Evolutionary conservation across 2,888 invertebrate species (phyloP), one percentile per base, ranked within the genome.

Genomic region (Limnephilus lunatus): DNA sequence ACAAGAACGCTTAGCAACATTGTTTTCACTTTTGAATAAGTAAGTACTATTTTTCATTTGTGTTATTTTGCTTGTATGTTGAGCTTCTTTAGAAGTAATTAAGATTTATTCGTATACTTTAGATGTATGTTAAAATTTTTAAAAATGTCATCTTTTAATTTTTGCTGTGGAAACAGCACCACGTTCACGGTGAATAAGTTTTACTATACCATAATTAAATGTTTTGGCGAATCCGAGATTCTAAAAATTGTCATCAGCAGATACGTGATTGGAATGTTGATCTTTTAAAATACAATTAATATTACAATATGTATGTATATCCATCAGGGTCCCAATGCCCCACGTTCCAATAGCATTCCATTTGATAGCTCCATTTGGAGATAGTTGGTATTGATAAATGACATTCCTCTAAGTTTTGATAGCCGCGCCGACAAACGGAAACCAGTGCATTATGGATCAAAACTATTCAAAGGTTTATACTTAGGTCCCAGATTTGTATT

Each of bases 351-450:
- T n/a, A 68, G 25, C 68, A 68, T n/a, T n/a, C n/a, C 68, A n/a
- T 68, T n/a, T n/a, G n/a, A n/a, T n/a, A n/a, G 68, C n/a, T 68
- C 9, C 68, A 25, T 68, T 68, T n/a, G 68, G 9, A n/a, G 68
- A 68, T 68, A 68, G 53, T 12, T 39, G 9, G 53, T 80, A 85
- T 85, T 90, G 90, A 90, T 90, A 68, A 85, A 90, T 90, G 85
- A 85, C 90, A 86, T 90, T 90, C 90, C 90, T 83, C 11, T 0
- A 11, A 31, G n/a, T 35, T 80, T 53, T 85, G 90, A 90, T 80
- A 14, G 86, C 35, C 25, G 32, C 39, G 32, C 68, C 39, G 31
- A 31, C 85, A 48, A 14, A 30, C 53, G 12, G n/a, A 11, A 12
- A 35, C 53, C 86, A 7, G 86, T 44, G 44, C 86, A 31, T 48